These are phyloP conservation scores for Epinephelus moara DNA, from an alignment of 2,113 vertebrate species.

Conservation along the genomic window DNA sequence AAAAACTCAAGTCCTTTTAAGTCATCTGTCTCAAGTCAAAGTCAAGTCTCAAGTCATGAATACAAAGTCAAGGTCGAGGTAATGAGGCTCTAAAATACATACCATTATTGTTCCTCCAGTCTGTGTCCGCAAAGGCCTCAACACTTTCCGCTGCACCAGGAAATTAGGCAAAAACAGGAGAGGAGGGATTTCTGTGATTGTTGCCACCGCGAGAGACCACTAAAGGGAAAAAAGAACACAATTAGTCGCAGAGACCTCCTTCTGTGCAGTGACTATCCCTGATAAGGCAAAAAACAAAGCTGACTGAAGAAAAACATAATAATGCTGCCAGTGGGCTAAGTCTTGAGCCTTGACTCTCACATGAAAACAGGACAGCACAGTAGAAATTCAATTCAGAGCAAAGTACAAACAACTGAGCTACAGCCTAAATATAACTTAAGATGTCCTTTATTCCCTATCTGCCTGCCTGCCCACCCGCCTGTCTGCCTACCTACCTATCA, in stretches of 20 bases:
- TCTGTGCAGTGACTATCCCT: neutral
- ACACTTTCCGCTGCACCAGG: constrained; percentile 94
- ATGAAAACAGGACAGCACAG: constrained; percentile 34
- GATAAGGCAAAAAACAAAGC: neutral
- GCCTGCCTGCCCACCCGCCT: too few species aligned
- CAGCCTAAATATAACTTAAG: neutral
- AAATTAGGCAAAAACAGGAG: constrained; percentile 95
- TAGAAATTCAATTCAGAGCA: constrained; percentile 62
- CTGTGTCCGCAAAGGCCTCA: constrained; percentile 92
- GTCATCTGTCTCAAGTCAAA: too few species aligned
- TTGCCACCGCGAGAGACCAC: constrained; percentile 96
- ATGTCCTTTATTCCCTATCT: too few species aligned
- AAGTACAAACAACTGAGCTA: constrained; percentile 15
- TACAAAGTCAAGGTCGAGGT: neutral
- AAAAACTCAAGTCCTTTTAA: too few species aligned
- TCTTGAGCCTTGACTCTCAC: constrained; percentile 25
- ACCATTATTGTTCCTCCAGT: constrained; percentile 99
- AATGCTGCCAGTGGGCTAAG: constrained; percentile 56
- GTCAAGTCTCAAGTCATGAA: too few species aligned
- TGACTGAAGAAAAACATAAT: constrained; percentile 30
- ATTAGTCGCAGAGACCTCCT: neutral
- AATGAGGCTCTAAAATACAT: constrained; percentile 53
- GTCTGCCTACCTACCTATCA: too few species aligned
- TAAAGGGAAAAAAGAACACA: constrained; percentile 61
- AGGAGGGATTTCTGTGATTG: constrained; percentile 96